phyloP scores from a whole-genome alignment of 2,113 vertebrate species.

The Sander lucioperca region DNA sequence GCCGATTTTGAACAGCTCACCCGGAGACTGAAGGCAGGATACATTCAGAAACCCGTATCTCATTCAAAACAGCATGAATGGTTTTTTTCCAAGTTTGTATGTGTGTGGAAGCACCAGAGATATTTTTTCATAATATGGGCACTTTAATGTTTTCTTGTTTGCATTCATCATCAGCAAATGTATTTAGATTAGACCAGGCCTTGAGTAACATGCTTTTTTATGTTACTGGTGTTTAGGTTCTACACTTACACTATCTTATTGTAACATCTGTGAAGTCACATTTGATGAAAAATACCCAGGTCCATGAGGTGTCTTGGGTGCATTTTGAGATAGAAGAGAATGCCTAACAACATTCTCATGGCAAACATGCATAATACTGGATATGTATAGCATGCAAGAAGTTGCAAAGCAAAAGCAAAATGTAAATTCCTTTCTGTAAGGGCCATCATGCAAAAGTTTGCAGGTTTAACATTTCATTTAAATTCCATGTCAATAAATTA shows the following conservation, averaged over 20 bases:
- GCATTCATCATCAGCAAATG: constrained; percentile 7
- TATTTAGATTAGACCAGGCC: neutral
- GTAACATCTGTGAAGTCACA: neutral
- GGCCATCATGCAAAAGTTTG: neutral
- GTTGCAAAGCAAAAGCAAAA: no score
- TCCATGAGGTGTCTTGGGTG: neutral
- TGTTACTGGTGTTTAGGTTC: neutral
- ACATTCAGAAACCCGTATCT: no score
- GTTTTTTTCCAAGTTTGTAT: no score
- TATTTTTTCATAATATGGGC: no score
- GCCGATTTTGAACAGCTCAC: no score
- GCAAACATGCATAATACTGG: neutral
- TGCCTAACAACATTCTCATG: neutral
- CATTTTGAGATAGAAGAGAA: neutral
- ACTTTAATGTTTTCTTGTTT: constrained; percentile 36
- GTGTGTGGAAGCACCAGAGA: no score
- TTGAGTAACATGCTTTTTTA: neutral
- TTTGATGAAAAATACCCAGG: neutral
- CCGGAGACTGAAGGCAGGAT: no score
- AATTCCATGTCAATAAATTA: neutral
- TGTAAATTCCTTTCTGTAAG: neutral
- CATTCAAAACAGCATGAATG: no score
- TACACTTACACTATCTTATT: neutral
- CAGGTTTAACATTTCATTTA: neutral
- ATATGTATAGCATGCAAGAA: neutral